Percentiles rank a stretch among this genome's conserved stretches.
These are phyloP conservation scores for Chionomys nivalis DNA, from an alignment of 2,113 vertebrate species.

Conservation along the genomic window DNA sequence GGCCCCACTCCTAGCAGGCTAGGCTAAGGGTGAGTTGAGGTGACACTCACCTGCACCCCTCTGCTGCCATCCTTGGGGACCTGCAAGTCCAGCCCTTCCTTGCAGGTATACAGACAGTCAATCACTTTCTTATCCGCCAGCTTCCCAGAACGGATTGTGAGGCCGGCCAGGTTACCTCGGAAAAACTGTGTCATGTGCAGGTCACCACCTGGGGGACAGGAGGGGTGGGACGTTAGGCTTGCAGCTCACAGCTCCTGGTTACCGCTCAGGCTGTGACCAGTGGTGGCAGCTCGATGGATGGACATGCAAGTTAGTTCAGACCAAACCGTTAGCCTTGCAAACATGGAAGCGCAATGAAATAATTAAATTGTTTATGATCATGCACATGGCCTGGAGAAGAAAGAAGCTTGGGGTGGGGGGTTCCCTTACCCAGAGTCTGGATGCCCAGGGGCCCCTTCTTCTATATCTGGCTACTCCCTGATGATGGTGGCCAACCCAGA, in stretches of 20 bases:
- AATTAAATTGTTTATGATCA: conserved; percentile 81
- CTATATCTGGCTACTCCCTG: background rate
- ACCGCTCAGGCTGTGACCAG: conserved; percentile 15
- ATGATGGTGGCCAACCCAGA: background rate
- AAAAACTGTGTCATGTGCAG: conserved; percentile 96
- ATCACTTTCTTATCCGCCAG: conserved; percentile 98
- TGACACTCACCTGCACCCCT: conserved; percentile 90
- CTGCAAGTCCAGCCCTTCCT: conserved; percentile 95
- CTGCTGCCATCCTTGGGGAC: conserved; percentile 89
- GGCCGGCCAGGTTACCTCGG: conserved; percentile 94
- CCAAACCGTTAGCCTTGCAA: conserved; percentile 81
- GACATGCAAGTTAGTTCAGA: conserved; percentile 94
- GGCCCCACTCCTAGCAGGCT: fast-evolving
- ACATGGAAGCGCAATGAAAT: conserved; percentile 75
- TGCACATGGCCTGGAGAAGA: conserved; percentile 82
- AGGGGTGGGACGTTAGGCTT: fast-evolving
- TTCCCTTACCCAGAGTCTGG: conserved; percentile 29
- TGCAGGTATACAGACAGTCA: conserved; percentile 98
- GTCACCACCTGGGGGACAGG: conserved; percentile 88
- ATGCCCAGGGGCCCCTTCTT: background rate
- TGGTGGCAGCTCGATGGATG: conserved; percentile 59
- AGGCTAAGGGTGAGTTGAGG: fast-evolving
- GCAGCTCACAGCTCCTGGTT: fast-evolving
- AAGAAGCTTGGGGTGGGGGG: background rate
- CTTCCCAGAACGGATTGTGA: conserved; percentile 95